Percentiles rank a stretch among this genome's conserved stretches.
These are phyloP conservation scores for Hydrotaea cyrtoneurina DNA, from an alignment of 2,888 invertebrate genomes.

Conservation along the genomic window DNA sequence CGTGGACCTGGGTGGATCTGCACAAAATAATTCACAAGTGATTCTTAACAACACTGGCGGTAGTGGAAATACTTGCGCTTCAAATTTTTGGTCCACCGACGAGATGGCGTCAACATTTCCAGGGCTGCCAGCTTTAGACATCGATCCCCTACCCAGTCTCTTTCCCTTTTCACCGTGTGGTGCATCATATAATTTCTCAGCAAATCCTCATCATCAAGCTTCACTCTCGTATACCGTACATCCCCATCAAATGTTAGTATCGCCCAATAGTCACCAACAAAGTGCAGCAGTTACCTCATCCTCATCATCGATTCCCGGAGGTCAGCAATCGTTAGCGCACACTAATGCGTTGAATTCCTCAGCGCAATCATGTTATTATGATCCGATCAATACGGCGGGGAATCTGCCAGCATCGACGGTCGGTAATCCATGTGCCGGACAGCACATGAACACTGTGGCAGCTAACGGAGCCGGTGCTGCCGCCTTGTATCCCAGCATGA, in stretches of 20 bases:
- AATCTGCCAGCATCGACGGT: constrained; percentile 58
- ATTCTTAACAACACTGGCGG: constrained; percentile 70
- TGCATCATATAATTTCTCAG: constrained; percentile 85
- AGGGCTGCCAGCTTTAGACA: constrained; percentile 88
- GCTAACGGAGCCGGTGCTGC: constrained; percentile 71
- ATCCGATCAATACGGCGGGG: constrained; percentile 74
- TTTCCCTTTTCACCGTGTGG: constrained; percentile 93
- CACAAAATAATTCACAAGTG: constrained; percentile 74
- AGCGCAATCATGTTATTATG: constrained; percentile 77
- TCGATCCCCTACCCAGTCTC: constrained; percentile 92
- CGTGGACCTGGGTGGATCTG: constrained; percentile 72
- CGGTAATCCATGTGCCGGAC: constrained; percentile 62
- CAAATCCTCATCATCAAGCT: constrained; percentile 81
- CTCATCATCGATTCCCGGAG: constrained; percentile 64
- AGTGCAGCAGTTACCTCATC: constrained; percentile 59
- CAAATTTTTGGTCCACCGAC: constrained; percentile 83
- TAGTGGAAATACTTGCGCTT: constrained; percentile 70
- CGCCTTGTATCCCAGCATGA: constrained; percentile 93
- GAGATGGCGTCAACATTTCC: constrained; percentile 94
- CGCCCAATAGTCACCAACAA: constrained; percentile 79
- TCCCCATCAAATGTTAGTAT: constrained; percentile 86
- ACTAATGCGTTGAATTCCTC: constrained; percentile 71
- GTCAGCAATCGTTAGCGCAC: constrained; percentile 74
- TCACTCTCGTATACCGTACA: constrained; percentile 82
- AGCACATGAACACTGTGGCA: constrained; percentile 62